Conservation (phyloP, 1,140 invertebrate genomes). For the Drosophila micromelanica region DNA sequence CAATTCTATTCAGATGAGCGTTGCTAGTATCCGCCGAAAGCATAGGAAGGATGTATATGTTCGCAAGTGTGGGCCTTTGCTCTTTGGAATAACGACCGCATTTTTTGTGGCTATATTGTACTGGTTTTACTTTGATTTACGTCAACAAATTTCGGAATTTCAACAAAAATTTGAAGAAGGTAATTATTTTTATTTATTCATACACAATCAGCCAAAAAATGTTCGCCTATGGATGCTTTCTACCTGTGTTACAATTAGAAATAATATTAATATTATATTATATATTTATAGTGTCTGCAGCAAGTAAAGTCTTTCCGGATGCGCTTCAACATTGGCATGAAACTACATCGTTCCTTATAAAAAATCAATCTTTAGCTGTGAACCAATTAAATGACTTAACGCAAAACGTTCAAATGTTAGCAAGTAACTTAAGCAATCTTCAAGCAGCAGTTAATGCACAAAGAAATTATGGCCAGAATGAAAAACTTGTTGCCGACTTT, state of each 20-base stretch:
- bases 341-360: conserved; percentile 86
- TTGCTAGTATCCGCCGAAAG: conserved; percentile 56
- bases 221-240: too few relatives aligned
- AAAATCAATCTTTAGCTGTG: conserved; percentile 85
- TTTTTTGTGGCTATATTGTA: conserved; percentile 72
- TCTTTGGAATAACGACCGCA: conserved; percentile 65
- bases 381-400: conserved; percentile 66
- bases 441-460: conserved; percentile 56
- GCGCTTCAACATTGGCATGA: conserved; percentile 87
- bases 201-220: not conserved
- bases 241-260: too few relatives aligned
- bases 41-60: conserved; percentile 65
- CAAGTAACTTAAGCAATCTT: conserved; percentile 63
- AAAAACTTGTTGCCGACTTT: conserved; percentile 78
- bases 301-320: conserved; percentile 87
- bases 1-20: conserved; percentile 69
- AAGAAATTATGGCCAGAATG: conserved; percentile 72
- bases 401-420: conserved; percentile 52
- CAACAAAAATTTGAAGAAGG: conserved; percentile 82
- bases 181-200: conserved; percentile 23
- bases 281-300: conserved; percentile 85
- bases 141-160: conserved; percentile 76
- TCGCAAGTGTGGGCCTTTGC: conserved; percentile 67
- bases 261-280: too few relatives aligned
- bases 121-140: conserved; percentile 82